A percentile compares a stretch with the other conserved stretches of the same genome.
phyloP scores from a whole-genome alignment of 2,888 invertebrate species.

The Erynnis tages region DNA sequence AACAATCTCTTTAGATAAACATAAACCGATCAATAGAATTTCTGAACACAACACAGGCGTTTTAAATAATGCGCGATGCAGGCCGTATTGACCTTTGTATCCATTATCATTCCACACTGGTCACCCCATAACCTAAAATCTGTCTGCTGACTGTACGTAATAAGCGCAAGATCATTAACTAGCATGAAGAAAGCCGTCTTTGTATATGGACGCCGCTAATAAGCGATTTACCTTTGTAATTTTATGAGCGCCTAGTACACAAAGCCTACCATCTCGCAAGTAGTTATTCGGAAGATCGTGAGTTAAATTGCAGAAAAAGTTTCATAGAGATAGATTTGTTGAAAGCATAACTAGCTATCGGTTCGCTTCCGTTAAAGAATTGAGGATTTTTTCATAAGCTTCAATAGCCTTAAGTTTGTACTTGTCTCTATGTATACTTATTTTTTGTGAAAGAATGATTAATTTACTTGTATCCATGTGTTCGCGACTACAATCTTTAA shows the following conservation, averaged over 20 bases:
- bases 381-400: no score
- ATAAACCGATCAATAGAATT: no score
- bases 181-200: constrained; percentile 1
- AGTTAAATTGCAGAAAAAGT: constrained; percentile 8
- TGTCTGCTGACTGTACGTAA: neutral
- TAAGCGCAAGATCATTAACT: constrained; percentile 14
- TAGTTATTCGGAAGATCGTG: constrained; percentile 8
- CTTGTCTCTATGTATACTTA: no score
- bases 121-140: neutral
- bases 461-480: no score
- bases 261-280: neutral
- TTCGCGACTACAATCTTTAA: no score
- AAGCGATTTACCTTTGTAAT: constrained; percentile 26
- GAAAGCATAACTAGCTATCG: neutral
- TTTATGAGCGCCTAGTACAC: constrained; percentile 10
- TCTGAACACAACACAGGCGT: no score
- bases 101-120: no score
- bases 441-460: no score
- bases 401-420: no score
- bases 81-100: no score
- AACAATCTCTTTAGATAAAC: no score
- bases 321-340: constrained; percentile 5
- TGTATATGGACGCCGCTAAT: constrained; percentile 14
- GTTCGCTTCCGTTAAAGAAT: neutral
- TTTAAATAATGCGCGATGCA: no score